Evolutionary conservation across 1,140 invertebrate species (phyloP).

Genomic region (Drosophila kohkoa): DNA sequence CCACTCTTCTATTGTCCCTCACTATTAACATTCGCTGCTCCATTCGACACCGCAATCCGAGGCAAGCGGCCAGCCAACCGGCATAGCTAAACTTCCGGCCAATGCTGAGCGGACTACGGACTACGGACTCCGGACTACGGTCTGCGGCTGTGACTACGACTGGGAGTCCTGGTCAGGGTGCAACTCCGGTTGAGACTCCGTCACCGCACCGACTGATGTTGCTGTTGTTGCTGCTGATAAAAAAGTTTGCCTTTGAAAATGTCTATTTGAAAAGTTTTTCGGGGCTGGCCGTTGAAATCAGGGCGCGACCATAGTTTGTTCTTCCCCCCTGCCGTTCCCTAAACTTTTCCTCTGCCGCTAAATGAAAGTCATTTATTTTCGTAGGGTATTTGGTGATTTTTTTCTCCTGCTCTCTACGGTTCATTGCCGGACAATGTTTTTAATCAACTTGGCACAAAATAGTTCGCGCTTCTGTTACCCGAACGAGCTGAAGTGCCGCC

Average conservation of each 20-base stretch:
- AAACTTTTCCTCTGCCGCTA: conserved; percentile 32
- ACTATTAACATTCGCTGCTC: neutral
- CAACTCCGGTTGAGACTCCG: neutral
- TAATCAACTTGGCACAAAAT: conserved; percentile 71
- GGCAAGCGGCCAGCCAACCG: conserved; percentile 51
- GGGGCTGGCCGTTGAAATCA: conserved; percentile 31
- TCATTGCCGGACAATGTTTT: conserved; percentile 71
- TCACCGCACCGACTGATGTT: neutral
- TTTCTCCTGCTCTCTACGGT: conserved; percentile 38
- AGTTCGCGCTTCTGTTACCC: conserved; percentile 48
- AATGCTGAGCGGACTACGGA: conserved; percentile 39
- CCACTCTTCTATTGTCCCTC: neutral
- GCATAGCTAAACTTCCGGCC: conserved; percentile 77
- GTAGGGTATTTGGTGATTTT: conserved; percentile 20
- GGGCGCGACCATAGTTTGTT: conserved; percentile 61
- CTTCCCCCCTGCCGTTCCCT: neutral
- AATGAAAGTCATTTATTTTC: conserved; percentile 78
- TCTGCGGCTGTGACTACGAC: conserved; percentile 24
- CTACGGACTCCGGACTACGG: conserved; percentile 3
- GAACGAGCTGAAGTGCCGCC: conserved; percentile 53
- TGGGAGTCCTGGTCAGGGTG: neutral
- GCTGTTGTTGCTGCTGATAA: conserved; percentile 47
- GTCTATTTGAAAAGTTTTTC: conserved; percentile 78
- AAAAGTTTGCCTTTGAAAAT: conserved; percentile 79
- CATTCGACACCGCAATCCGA: conserved; percentile 41